Evolutionary conservation across 2,797 vertebrate species (phyloP).

Genomic region (Borostomias antarcticus): DNA sequence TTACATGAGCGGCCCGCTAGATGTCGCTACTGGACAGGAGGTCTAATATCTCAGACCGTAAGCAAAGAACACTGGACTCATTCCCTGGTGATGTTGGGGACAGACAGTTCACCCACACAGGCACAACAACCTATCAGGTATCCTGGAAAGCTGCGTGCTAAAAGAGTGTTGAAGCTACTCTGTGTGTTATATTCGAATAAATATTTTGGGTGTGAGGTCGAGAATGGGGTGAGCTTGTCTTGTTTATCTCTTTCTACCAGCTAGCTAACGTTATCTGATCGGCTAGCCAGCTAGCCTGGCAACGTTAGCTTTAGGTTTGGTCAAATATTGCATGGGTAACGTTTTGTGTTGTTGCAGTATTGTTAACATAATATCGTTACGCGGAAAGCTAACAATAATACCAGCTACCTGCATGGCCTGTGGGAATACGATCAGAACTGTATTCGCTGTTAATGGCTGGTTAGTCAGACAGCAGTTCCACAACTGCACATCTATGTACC

Average conservation of each 20-base stretch:
- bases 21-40: conserved; percentile 1
- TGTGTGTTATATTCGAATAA: conserved; percentile 5
- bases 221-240: conserved; percentile 18
- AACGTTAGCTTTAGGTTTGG: background rate
- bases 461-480: background rate
- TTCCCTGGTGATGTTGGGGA: background rate
- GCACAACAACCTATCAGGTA: conserved; percentile 2
- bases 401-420: too few relatives aligned
- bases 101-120: background rate
- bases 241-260: too few relatives aligned
- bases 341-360: background rate
- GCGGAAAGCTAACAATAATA: too few relatives aligned
- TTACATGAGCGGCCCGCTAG: conserved; percentile 8
- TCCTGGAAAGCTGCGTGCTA: background rate
- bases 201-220: conserved; percentile 4
- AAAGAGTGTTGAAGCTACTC: background rate
- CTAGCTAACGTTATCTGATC: too few relatives aligned
- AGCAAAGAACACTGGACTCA: background rate
- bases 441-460: too few relatives aligned
- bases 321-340: background rate
- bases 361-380: background rate
- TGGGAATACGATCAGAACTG: too few relatives aligned
- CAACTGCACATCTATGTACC: too few relatives aligned
- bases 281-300: background rate
- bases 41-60: background rate